Conservation (phyloP, 2,113 vertebrate species). For the Aegotheles bennettii region DNA sequence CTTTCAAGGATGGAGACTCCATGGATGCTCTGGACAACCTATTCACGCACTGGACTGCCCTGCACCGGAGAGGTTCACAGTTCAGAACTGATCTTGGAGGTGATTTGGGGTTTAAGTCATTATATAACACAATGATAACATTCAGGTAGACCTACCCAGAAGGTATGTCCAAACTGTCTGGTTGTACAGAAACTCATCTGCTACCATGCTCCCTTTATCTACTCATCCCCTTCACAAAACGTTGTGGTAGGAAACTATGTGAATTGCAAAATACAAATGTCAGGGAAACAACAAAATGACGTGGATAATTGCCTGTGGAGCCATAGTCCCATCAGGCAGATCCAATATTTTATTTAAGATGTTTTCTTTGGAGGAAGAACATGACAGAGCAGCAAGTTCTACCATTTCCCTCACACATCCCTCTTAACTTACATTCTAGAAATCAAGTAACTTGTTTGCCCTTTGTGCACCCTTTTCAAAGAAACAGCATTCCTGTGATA, state of each 20-base stretch:
- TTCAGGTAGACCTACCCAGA: not conserved
- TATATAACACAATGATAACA: not conserved
- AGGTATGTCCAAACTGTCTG: not conserved
- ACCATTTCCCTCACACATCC: not conserved
- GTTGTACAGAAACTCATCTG: not conserved
- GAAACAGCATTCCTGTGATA: conserved; percentile 39
- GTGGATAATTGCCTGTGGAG: conserved; percentile 6
- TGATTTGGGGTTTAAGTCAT: not conserved
- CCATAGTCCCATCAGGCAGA: not conserved
- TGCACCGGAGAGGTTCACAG: not conserved
- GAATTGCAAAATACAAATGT: conserved; percentile 42
- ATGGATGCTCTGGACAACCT: not conserved
- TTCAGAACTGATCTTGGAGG: not conserved
- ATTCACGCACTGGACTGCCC: not conserved
- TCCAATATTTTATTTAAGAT: conserved; percentile 1
- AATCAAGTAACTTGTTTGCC: conserved; percentile 9
- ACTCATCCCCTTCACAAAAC: not conserved
- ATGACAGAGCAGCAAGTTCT: not conserved
- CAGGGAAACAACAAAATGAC: conserved; percentile 23
- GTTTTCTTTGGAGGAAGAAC: conserved; percentile 25
- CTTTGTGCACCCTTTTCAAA: conserved; percentile 41
- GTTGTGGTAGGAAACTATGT: conserved; percentile 29
- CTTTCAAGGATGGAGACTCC: not conserved
- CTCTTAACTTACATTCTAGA: not conserved
- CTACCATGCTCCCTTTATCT: not conserved